phyloP scores from a whole-genome alignment of 2,888 invertebrate genomes.

The Odontocolon sp. region DNA sequence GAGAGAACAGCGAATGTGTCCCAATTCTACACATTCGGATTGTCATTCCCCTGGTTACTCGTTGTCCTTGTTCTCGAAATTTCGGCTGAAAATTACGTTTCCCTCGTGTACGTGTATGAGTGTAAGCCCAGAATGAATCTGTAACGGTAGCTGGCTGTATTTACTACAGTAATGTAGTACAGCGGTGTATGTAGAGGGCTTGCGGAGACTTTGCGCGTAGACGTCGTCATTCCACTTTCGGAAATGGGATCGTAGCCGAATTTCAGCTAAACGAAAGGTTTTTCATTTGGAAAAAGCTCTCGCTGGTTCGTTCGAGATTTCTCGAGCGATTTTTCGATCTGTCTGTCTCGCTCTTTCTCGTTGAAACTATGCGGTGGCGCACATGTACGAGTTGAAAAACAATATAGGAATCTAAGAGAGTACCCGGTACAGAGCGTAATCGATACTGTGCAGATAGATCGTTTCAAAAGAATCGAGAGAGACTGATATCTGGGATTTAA shows the following conservation, averaged over 20 bases:
- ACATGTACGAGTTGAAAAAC: constrained; percentile 8
- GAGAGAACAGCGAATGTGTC: constrained; percentile 30
- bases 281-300: constrained; percentile 58
- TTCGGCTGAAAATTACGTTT: constrained; percentile 58
- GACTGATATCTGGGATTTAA: no score
- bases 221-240: constrained; percentile 57
- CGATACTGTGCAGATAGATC: no score
- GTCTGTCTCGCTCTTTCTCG: constrained; percentile 61
- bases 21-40: constrained; percentile 45
- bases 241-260: constrained; percentile 64
- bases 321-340: constrained; percentile 68
- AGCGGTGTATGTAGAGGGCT: background rate
- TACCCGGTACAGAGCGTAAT: no score
- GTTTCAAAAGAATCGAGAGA: background rate
- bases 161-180: constrained; percentile 15
- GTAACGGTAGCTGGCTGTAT: constrained; percentile 34
- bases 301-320: constrained; percentile 25
- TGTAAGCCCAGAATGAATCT: constrained; percentile 47
- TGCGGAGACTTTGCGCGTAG: constrained; percentile 15
- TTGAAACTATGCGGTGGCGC: background rate
- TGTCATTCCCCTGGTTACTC: constrained; percentile 45
- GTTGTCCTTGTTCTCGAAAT: constrained; percentile 53
- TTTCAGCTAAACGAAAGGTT: constrained; percentile 55
- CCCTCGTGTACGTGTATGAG: constrained; percentile 27
- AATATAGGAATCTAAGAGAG: constrained; percentile 35